A percentile compares a stretch with the other conserved stretches of the same genome.
phyloP scores from a whole-genome alignment of 2,797 vertebrate species.

The Gobio occitaniae region DNA sequence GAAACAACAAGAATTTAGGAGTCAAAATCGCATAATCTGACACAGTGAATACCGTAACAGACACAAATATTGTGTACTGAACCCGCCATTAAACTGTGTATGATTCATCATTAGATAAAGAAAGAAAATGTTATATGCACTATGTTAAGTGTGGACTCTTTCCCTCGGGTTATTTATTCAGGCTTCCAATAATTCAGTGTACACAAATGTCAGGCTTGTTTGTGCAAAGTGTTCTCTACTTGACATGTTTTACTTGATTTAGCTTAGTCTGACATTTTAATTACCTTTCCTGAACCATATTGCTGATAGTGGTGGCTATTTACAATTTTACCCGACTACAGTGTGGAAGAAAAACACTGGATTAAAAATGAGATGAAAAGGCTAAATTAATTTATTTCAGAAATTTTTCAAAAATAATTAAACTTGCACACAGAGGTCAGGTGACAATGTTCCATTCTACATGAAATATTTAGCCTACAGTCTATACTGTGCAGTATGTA shows the following conservation, averaged over 20 bases:
- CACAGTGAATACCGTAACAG: too few species aligned
- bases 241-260: constrained; percentile 11
- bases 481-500: not conserved
- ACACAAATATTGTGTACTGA: too few species aligned
- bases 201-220: constrained; percentile 18
- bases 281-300: not conserved
- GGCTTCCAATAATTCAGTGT: not conserved
- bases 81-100: not conserved
- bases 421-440: not conserved
- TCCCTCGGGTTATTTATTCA: constrained; percentile 16
- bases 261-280: constrained; percentile 20
- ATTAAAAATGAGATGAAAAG: not conserved
- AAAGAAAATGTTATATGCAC: not conserved
- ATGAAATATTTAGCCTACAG: not conserved
- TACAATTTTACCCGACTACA: not conserved
- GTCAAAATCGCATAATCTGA: too few species aligned
- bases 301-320: not conserved
- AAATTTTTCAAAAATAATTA: not conserved
- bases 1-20: too few species aligned
- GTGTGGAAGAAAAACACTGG: not conserved
- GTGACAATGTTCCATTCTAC: too few species aligned
- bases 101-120: not conserved
- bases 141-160: not conserved
- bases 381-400: not conserved
- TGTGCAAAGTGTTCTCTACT: constrained; percentile 19